phyloP scores from a whole-genome alignment of 2,797 vertebrate species.

The Amniataba percoides region DNA sequence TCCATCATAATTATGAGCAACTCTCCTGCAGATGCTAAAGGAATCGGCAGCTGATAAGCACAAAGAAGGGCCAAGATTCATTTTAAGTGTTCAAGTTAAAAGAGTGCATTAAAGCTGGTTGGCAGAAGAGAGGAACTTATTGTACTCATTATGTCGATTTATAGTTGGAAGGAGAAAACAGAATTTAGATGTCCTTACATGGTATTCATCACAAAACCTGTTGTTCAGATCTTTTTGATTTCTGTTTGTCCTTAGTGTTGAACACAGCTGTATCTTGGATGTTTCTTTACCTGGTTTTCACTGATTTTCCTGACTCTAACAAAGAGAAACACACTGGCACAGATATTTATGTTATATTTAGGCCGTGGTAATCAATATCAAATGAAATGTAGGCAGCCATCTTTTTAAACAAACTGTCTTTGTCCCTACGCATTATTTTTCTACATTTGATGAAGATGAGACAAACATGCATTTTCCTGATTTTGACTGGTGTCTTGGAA shows the following conservation, averaged over 20 bases:
- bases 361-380: neutral
- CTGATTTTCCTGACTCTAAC: neutral
- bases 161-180: neutral
- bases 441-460: neutral
- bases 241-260: neutral
- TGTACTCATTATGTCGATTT: neutral
- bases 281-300: neutral
- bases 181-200: neutral
- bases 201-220: conserved; percentile 1
- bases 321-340: neutral
- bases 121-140: neutral
- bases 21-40: conserved; percentile 86
- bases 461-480: conserved; percentile 4
- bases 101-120: neutral
- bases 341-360: conserved; percentile 8
- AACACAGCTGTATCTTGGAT: neutral
- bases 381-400: neutral
- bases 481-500: neutral
- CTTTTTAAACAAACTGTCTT: neutral
- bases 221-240: neutral
- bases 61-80: conserved; percentile 29
- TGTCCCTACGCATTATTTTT: conserved; percentile 13
- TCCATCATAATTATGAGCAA: conserved; percentile 92
- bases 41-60: conserved; percentile 49
- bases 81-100: conserved; percentile 29